Evolutionary conservation across 2,113 vertebrate genomes (phyloP).

Genomic region (Physeter macrocephalus): DNA sequence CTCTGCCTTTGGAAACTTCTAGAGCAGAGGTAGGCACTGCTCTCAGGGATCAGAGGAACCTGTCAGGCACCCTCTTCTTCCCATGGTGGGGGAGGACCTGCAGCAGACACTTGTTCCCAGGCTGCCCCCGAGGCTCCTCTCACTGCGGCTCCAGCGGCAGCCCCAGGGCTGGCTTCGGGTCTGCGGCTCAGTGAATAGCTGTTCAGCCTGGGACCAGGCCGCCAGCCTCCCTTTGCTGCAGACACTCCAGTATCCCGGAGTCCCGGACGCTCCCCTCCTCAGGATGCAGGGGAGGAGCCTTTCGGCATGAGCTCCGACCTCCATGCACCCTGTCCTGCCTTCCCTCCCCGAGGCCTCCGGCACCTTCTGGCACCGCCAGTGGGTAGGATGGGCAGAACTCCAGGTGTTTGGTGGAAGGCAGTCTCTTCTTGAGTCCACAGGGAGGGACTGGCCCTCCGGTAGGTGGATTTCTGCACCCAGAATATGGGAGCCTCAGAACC

Average conservation of each 20-base stretch:
- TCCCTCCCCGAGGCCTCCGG: background rate
- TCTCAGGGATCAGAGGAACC: background rate
- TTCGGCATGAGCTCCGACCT: fast-evolving
- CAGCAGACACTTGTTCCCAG: background rate
- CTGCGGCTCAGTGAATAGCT: background rate
- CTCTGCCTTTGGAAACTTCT: background rate
- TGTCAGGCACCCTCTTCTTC: background rate
- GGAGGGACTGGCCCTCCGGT: background rate
- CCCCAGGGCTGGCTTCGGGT: background rate
- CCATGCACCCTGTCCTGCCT: background rate
- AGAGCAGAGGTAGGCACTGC: background rate
- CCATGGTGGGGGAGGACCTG: background rate
- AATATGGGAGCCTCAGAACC: background rate
- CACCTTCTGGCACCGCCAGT: background rate
- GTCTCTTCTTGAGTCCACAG: background rate
- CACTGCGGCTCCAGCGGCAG: background rate
- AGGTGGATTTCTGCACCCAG: background rate
- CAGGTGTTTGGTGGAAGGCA: background rate
- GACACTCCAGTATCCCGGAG: background rate
- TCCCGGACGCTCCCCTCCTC: too few species aligned
- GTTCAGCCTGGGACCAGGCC: background rate
- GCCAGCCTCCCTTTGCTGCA: background rate
- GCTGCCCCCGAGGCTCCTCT: background rate
- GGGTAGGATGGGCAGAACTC: background rate
- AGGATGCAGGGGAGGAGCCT: background rate